Evolutionary conservation across 2,888 invertebrate species (phyloP), one percentile per base, ranked within the genome.

Genomic region (Linyphia triangularis): DNA sequence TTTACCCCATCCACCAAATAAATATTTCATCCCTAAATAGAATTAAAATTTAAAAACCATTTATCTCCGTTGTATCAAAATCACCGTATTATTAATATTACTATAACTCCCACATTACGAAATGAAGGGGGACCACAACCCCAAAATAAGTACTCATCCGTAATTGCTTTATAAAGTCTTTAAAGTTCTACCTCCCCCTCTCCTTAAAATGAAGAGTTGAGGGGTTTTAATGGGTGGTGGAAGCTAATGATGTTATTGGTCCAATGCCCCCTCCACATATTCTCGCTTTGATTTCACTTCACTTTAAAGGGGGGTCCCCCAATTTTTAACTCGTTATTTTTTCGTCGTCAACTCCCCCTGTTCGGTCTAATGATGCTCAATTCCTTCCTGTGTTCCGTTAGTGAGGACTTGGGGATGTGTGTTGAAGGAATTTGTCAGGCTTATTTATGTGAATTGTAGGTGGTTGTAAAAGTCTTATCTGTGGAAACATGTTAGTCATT

Each of bases 91-190:
- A 33, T 33, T 9, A n/a, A n/a, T n/a, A n/a, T n/a, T n/a, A n/a
- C 33, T 9, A 33, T 6, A 33, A 33, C 33, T 9, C 33, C 33
- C 33, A 33, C 33, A 33, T 9, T 6, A 9, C 33, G 16, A 51
- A 26, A 40, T 43, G 26, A 30, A 63, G 65, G 40, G n/a, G n/a
- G n/a, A n/a, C n/a, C n/a, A 33, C n/a, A 22, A 16, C 28, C 28
- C 6, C 33, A 10, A 33, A 61, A 75, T 13, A 19, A 16, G 69
- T 19, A 13, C 22, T 16, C 65, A 6, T 19, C n/a, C 19, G 30
- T 81, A 81, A 81, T 81, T 81, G 81, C 59, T 81, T 69, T 69
- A 81, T 70, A 69, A 70, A 81, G 81, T 81, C 69, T 70, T 69
- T 81, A 81, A 78, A 57, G 57, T 43, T 37, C 13, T 16, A 63